These are phyloP conservation scores for Tetramorium parvispinum DNA, from an alignment of 1,140 invertebrate species.

Conservation along the genomic window DNA sequence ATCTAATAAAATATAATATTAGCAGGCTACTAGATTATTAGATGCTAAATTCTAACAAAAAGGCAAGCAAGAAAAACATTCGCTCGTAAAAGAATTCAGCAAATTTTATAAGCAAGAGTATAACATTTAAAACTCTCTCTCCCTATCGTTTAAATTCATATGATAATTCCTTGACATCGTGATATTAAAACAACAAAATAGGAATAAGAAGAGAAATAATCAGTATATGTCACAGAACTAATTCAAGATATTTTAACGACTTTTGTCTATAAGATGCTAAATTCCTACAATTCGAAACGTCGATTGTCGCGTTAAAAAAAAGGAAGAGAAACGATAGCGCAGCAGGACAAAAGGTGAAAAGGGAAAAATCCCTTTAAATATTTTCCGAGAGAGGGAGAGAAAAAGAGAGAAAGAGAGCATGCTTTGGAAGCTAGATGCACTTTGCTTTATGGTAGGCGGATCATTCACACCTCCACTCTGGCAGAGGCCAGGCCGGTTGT, in stretches of 20 bases:
- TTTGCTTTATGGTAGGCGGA: conserved; percentile 78
- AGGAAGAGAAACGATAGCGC: background rate
- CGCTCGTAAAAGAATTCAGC: background rate
- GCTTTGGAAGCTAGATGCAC: conserved; percentile 70
- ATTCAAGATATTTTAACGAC: background rate
- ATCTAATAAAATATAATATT: background rate
- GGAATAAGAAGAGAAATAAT: background rate
- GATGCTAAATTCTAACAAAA: background rate
- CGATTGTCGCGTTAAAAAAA: background rate
- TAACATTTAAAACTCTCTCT: background rate
- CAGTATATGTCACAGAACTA: background rate
- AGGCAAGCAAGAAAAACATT: background rate
- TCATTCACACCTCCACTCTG: conserved; percentile 78
- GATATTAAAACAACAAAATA: background rate
- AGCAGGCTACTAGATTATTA: background rate
- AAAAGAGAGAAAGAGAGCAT: background rate
- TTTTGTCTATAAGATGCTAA: background rate
- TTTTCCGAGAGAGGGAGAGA: background rate
- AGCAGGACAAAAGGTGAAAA: background rate
- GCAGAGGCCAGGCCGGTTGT: conserved; percentile 62
- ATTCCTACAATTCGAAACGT: conserved; percentile 15
- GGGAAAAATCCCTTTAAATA: conserved; percentile 14
- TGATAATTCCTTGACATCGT: background rate
- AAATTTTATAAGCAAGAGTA: background rate
- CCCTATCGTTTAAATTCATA: background rate